phyloP scores from a whole-genome alignment of 1,140 invertebrate genomes.

The Drosophila kurseongensis region DNA sequence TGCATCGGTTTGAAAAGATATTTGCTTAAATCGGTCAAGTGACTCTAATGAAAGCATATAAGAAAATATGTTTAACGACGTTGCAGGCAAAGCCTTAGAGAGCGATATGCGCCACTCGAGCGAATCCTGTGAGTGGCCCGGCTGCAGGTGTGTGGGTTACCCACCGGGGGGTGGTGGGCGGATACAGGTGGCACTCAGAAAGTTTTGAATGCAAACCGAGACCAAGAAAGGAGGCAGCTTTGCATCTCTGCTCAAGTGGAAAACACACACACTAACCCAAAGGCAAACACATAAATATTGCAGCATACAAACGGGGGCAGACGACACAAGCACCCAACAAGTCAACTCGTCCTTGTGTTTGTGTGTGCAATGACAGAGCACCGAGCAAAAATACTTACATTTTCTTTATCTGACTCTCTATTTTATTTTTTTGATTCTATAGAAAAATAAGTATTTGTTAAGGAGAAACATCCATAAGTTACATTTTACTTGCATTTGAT shows the following conservation, averaged over 20 bases:
- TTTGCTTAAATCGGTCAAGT: slow-evolving; percentile 64
- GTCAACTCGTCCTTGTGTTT: slow-evolving; percentile 51
- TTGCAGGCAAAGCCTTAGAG: slow-evolving; percentile 55
- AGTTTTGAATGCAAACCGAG: slow-evolving; percentile 61
- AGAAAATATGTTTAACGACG: slow-evolving; percentile 62
- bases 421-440: not conserved
- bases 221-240: slow-evolving; percentile 50
- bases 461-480: too few relatives aligned
- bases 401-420: too few relatives aligned
- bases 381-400: not conserved
- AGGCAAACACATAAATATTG: slow-evolving; percentile 65
- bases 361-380: slow-evolving; percentile 36
- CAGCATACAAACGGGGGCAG: slow-evolving; percentile 78
- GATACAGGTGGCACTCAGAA: slow-evolving; percentile 48
- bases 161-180: slow-evolving; percentile 11
- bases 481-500: too few relatives aligned
- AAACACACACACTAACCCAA: slow-evolving; percentile 46
- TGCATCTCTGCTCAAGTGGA: slow-evolving; percentile 66
- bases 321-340: slow-evolving; percentile 63
- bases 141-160: slow-evolving; percentile 32
- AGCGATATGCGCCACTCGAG: slow-evolving; percentile 59
- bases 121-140: slow-evolving; percentile 43
- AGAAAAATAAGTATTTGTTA: not conserved
- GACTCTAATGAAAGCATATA: slow-evolving; percentile 44
- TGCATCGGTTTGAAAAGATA: slow-evolving; percentile 22